A percentile compares a stretch with the other conserved stretches of the same genome.
Conservation (phyloP, 2,797 vertebrate genomes). For the Kryptopterus vitreolus region DNA sequence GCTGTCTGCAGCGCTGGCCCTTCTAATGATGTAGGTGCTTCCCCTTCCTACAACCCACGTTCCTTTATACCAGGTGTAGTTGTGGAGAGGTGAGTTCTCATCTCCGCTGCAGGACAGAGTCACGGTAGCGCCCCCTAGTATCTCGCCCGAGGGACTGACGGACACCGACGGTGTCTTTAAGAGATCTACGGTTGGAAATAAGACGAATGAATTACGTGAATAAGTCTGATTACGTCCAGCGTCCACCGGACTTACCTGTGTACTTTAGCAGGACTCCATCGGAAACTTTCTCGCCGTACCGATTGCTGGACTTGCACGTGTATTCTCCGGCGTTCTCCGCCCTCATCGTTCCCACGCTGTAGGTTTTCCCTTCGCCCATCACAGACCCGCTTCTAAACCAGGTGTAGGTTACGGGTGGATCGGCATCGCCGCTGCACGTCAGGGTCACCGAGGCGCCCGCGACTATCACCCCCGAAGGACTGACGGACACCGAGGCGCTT, state of each 20-base stretch:
- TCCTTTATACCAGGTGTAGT: constrained; percentile 20
- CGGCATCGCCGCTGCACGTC: background rate
- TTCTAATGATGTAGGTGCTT: background rate
- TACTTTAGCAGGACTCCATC: too few relatives aligned
- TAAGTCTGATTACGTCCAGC: too few relatives aligned
- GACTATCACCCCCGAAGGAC: constrained; percentile 22
- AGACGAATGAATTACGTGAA: background rate
- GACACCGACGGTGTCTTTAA: background rate
- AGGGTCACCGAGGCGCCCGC: constrained; percentile 27
- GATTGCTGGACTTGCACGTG: background rate
- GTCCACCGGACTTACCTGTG: too few relatives aligned
- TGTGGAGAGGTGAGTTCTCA: constrained; percentile 16
- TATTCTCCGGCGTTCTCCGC: background rate
- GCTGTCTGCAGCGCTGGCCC: constrained; percentile 31
- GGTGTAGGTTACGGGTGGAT: background rate
- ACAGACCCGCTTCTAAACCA: background rate
- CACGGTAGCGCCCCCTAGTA: background rate
- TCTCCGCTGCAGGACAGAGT: constrained; percentile 37
- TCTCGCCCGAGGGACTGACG: background rate
- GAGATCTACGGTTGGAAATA: background rate
- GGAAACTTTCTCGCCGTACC: background rate
- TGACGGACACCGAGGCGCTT: constrained; percentile 26
- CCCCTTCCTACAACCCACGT: background rate
- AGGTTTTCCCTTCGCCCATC: background rate
- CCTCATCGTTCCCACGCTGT: background rate